Percentiles rank a stretch among this genome's conserved stretches.
Conservation (phyloP, 2,888 invertebrate species). For the Agriotes lineatus region DNA sequence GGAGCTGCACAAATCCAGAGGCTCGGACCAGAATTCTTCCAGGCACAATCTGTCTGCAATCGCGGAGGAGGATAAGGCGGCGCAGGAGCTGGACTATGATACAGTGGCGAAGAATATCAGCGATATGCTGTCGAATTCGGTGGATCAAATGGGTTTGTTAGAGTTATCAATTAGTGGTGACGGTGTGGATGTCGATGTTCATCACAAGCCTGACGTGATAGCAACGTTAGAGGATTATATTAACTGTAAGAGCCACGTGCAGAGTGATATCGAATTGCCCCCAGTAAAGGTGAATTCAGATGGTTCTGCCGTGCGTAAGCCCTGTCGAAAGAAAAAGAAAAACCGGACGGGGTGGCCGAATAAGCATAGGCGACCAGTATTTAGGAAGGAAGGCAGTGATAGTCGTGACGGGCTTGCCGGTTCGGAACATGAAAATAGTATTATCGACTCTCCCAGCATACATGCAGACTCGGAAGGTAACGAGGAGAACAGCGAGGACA, state of each 20-base stretch:
- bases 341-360: constrained; percentile 88
- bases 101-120: constrained; percentile 66
- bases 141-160: constrained; percentile 65
- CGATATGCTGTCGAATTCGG: constrained; percentile 61
- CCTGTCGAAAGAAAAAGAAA: constrained; percentile 71
- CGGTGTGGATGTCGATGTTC: constrained; percentile 54
- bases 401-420: constrained; percentile 42
- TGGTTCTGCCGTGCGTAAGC: constrained; percentile 53
- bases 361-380: constrained; percentile 63
- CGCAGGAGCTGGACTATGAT: constrained; percentile 63
- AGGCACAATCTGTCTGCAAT: constrained; percentile 43
- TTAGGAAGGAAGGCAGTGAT: constrained; percentile 52
- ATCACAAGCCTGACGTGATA: constrained; percentile 57
- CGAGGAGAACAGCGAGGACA: constrained; percentile 25
- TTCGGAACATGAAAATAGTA: constrained; percentile 23
- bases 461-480: constrained; percentile 53
- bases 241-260: constrained; percentile 32
- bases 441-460: constrained; percentile 52
- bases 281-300: background rate
- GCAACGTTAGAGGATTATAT: constrained; percentile 66
- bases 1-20: constrained; percentile 47
- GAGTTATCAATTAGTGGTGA: constrained; percentile 69
- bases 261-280: background rate
- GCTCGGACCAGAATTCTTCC: constrained; percentile 66
- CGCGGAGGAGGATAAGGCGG: constrained; percentile 51